Evolutionary conservation across 2,113 vertebrate species (phyloP).

Genomic region (Oreocharis arfaki): DNA sequence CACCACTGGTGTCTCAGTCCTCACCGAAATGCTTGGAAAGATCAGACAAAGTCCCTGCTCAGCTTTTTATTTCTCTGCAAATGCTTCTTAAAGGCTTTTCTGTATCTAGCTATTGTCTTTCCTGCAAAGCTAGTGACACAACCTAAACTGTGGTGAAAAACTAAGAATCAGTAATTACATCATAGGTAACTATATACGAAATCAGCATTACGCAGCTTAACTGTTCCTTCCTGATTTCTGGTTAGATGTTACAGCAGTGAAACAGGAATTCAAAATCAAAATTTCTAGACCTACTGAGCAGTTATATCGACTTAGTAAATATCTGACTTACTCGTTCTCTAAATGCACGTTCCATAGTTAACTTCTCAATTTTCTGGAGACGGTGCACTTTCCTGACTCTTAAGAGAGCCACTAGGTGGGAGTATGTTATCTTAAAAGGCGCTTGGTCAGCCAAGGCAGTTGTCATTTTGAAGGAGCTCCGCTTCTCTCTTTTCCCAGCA

Average conservation of each 20-base stretch:
- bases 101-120: not conserved
- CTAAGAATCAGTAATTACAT: not conserved
- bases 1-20: not conserved
- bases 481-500: not conserved
- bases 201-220: not conserved
- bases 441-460: no score
- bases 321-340: not conserved
- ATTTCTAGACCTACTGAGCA: not conserved
- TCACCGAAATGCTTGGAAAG: rapidly evolving
- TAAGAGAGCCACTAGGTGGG: conserved; percentile 45
- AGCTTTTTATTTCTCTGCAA: not conserved
- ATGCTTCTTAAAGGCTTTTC: not conserved
- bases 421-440: not conserved
- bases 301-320: not conserved
- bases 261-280: not conserved
- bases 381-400: not conserved
- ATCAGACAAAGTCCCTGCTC: not conserved
- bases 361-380: not conserved
- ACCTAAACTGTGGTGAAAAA: not conserved
- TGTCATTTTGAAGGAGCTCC: not conserved
- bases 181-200: not conserved
- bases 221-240: not conserved
- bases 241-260: not conserved
- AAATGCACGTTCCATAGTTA: not conserved
- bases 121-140: not conserved